Conservation (phyloP, 2,113 vertebrate genomes). For the Cinclus cinclus region DNA sequence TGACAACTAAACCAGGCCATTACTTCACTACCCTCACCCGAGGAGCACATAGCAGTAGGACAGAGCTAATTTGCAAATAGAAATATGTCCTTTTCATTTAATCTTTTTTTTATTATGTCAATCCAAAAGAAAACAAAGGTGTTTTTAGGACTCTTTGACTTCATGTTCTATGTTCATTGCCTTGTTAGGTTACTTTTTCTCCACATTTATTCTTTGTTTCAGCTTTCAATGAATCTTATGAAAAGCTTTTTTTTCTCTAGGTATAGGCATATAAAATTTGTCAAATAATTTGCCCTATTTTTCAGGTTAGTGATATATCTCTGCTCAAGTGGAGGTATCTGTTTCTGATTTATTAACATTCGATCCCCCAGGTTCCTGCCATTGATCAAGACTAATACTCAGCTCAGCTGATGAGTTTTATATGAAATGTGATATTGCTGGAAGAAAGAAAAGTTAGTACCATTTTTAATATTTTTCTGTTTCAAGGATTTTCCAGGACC, state of each 20-base stretch:
- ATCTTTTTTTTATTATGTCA: background rate
- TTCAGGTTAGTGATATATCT: slow-evolving; percentile 77
- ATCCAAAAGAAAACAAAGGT: background rate
- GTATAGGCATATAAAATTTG: slow-evolving; percentile 60
- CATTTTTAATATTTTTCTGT: slow-evolving; percentile 72
- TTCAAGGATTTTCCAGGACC: slow-evolving; percentile 48
- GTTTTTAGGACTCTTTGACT: background rate
- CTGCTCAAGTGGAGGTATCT: slow-evolving; percentile 79
- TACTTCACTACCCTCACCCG: background rate
- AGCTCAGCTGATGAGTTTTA: slow-evolving; percentile 88
- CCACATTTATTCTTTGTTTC: background rate
- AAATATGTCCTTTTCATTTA: background rate
- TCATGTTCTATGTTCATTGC: background rate
- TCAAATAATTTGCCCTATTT: slow-evolving; percentile 78
- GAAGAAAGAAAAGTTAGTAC: slow-evolving; percentile 74
- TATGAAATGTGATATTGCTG: slow-evolving; percentile 89
- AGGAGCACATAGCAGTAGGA: background rate
- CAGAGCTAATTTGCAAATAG: background rate
- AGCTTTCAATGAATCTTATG: background rate
- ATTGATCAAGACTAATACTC: slow-evolving; percentile 94
- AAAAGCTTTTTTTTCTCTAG: slow-evolving; percentile 34
- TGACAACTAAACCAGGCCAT: background rate
- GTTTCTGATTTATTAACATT: slow-evolving; percentile 95
- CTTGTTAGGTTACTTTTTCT: background rate
- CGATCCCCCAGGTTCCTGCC: slow-evolving; percentile 95